These are phyloP conservation scores for Adelosebastes latens DNA, from an alignment of 2,797 vertebrate species.

Conservation along the genomic window DNA sequence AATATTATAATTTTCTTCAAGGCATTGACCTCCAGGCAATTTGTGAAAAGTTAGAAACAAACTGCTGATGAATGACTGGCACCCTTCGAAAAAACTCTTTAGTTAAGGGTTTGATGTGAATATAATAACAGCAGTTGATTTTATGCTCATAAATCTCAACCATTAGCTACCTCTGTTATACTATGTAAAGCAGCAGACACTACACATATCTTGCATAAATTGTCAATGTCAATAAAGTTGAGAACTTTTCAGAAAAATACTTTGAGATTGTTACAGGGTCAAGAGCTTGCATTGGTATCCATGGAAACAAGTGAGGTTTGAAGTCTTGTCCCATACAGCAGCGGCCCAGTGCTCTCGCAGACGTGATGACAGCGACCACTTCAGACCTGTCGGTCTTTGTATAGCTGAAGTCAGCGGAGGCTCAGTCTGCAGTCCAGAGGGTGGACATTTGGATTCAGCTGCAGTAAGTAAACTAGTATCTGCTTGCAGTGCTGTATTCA, in stretches of 20 bases:
- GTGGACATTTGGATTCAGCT: background rate
- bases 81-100: background rate
- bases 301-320: slow-evolving; percentile 1
- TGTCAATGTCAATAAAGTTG: background rate
- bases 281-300: background rate
- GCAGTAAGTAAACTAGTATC: background rate
- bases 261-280: background rate
- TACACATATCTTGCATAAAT: background rate
- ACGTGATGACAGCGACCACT: background rate
- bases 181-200: background rate
- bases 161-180: background rate
- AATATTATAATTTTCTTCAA: no score
- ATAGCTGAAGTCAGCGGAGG: background rate
- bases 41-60: background rate
- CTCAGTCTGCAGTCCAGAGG: background rate
- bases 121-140: background rate
- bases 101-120: background rate
- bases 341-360: background rate
- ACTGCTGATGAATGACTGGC: background rate
- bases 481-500: background rate
- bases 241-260: background rate
- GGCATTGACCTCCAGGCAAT: no score
- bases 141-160: background rate
- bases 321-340: background rate
- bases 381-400: background rate